Base-by-base conservation (phyloP, 2,888 invertebrate genomes). In the Meghimatium bilineatum region DNA sequence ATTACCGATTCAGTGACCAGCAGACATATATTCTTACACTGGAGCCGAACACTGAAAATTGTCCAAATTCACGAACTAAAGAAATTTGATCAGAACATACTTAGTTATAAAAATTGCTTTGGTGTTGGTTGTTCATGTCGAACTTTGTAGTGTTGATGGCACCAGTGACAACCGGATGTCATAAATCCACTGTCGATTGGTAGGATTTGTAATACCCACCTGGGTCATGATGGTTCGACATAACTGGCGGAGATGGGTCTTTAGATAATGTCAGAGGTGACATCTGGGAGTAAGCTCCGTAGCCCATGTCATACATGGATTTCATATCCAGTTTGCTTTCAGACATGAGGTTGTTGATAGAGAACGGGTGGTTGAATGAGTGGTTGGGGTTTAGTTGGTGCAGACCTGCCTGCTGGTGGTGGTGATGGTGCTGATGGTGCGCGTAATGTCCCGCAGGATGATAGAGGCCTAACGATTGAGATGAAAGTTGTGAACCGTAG, bases 311-410 rank as follows among this genome's bases (percentile, higher is more conserved):
- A 94, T 97, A 97, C 97, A 97, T 97, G 29, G 83, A 72, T 94
- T 97, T 97, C 90, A 97, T 96, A 94, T 97, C 97, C 88, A 97
- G 95, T 94, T 97, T 97, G 88, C 96, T 96, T 80, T 91, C 91
- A 38, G 92, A 98, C 87, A 98, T 95, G 93, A 98, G 95, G 94
- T 97, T 96, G 91, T 97, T 97, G 94, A 98, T 98, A 93, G 97
- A 97, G 95, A 98, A 98, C 38, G 98, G 98, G 93, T 97, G 98
- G 95, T 96, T 93, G 86, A 92, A 93, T 36, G 92, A 91, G 88
- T 93, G 93, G 66, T 92, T 91, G 80, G 92, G 92, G 87, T 93
- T 92, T 82, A 93, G 88, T 83, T 91, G 92, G 80, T 91, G 91
- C 44, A 89, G 89, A 17, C 87, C 88, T 29, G 86, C 80, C n/a